A percentile compares a stretch with the other conserved stretches of the same genome.
Evolutionary conservation across 1,140 invertebrate genomes (phyloP).

Genomic region (Myzus persicae): DNA sequence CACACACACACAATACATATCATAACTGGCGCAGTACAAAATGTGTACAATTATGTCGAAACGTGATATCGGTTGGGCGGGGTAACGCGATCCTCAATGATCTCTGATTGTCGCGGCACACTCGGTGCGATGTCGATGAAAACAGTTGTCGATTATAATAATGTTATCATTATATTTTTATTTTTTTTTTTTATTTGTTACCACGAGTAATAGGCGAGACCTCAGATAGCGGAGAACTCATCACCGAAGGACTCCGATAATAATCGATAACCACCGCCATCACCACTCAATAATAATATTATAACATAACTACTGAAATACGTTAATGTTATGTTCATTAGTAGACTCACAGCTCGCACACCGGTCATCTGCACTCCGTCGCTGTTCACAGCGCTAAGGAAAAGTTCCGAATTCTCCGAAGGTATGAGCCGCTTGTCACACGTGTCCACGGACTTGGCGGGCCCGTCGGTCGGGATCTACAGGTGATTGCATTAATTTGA

Average conservation of each 20-base stretch:
- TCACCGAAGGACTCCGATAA: not conserved
- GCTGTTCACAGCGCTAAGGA: not conserved
- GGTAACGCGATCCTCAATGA: not conserved
- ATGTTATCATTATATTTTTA: not conserved
- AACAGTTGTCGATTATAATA: not conserved
- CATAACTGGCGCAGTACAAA: not conserved
- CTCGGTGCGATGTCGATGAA: not conserved
- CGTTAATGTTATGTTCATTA: not conserved
- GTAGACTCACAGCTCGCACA: not conserved
- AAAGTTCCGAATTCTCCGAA: not conserved
- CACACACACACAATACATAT: not conserved
- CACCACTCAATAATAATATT: not conserved
- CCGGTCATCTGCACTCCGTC: not conserved
- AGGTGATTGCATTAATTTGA: not conserved
- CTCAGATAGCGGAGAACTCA: not conserved
- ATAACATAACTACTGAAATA: too few species aligned
- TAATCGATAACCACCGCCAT: not conserved
- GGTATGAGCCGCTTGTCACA: conserved; percentile 3
- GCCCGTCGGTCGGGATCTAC: not conserved
- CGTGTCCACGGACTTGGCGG: conserved; percentile 12
- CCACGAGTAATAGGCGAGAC: not conserved
- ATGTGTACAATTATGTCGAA: not conserved
- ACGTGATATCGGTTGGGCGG: not conserved
- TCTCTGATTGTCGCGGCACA: not conserved
- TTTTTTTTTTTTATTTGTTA: not conserved